phyloP scores from a whole-genome alignment of 2,797 vertebrate species.

The Taenioides sp. region DNA sequence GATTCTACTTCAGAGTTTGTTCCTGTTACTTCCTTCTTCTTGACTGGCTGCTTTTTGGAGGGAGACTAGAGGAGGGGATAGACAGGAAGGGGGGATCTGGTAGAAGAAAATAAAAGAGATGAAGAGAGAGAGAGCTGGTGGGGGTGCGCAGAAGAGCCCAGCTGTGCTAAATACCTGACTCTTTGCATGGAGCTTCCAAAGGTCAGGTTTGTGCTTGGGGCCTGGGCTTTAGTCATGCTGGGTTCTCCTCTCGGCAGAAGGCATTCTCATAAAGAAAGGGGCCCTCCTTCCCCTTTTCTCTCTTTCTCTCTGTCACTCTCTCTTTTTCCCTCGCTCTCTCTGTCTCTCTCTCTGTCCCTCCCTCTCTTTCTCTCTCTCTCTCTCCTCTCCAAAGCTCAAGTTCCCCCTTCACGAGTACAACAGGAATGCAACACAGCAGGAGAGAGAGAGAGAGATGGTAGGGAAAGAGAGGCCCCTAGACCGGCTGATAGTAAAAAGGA shows the following conservation, averaged over 20 bases:
- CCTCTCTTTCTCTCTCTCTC: constrained; percentile 60
- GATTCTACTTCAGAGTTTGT: constrained; percentile 47
- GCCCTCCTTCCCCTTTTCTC: constrained; percentile 73
- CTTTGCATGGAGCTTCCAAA: constrained; percentile 73
- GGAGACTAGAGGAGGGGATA: constrained; percentile 61
- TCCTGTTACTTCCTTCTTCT: constrained; percentile 56
- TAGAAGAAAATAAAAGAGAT: constrained; percentile 73
- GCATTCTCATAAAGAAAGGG: constrained; percentile 85
- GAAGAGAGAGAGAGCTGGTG: constrained; percentile 32
- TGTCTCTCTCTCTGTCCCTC: constrained; percentile 55
- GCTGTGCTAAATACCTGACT: constrained; percentile 85
- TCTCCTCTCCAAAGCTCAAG: constrained; percentile 72
- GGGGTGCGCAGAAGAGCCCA: constrained; percentile 68
- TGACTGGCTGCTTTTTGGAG: constrained; percentile 71
- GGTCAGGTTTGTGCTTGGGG: constrained; percentile 78
- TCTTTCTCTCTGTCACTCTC: constrained; percentile 57
- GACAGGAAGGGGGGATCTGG: constrained; percentile 50
- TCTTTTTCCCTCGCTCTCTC: constrained; percentile 58
- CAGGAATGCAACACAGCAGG: constrained; percentile 78
- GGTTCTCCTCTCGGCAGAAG: constrained; percentile 79
- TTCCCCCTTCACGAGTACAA: constrained; percentile 74
- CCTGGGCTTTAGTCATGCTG: constrained; percentile 80
- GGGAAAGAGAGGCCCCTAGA: constrained; percentile 48
- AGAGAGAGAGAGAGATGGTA: constrained; percentile 60
- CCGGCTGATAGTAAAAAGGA: constrained; percentile 48